Conservation (phyloP, 2,797 vertebrate species). For the Rhinatrema bivittatum region DNA sequence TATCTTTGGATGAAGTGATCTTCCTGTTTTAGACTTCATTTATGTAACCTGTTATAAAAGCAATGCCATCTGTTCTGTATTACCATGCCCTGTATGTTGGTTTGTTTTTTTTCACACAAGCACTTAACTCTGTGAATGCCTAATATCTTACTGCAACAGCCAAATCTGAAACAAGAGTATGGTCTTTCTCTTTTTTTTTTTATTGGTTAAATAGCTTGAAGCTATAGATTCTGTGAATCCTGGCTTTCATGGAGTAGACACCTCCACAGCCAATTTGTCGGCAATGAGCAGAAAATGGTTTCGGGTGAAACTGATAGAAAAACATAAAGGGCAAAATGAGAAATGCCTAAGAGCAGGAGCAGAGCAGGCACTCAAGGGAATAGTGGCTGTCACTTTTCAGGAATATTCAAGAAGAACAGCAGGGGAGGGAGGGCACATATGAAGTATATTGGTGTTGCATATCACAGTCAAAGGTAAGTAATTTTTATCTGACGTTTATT, state of each 20-base stretch:
- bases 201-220: neutral
- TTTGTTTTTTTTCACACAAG: too few species aligned
- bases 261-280: neutral
- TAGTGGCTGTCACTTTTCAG: neutral
- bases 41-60: too few species aligned
- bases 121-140: neutral
- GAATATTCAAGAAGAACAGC: slow-evolving; percentile 11
- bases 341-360: neutral
- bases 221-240: neutral
- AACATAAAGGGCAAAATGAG: slow-evolving; percentile 6
- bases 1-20: neutral
- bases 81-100: too few species aligned
- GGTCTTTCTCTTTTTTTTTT: too few species aligned
- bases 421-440: slow-evolving; percentile 9
- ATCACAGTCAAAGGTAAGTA: neutral
- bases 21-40: too few species aligned
- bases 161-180: neutral
- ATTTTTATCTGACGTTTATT: neutral
- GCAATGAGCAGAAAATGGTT: slow-evolving; percentile 1
- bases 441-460: slow-evolving; percentile 7
- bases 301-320: slow-evolving; percentile 12
- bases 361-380: neutral
- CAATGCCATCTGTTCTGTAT: too few species aligned
- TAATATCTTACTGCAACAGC: neutral
- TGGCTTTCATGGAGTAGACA: neutral